Base-by-base conservation (phyloP, 23 tunicate species). In the Halocynthia roretzi region DNA sequence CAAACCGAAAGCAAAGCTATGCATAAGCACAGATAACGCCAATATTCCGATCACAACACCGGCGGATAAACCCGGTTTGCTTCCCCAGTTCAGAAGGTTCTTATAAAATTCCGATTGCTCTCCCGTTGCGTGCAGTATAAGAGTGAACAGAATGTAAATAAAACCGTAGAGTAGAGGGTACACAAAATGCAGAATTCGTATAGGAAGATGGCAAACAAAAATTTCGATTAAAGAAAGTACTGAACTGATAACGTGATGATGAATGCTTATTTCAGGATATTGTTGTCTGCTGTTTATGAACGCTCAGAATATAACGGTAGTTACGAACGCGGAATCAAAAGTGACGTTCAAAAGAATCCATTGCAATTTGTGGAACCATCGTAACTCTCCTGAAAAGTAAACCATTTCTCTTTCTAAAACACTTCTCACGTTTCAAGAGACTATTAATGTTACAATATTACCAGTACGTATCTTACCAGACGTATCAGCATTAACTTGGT, bases 181-280 rank as follows among this genome's bases (percentile, higher is more conserved):
- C 7, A 84, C 22, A 61, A 84, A 73, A 76, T 89, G 96, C 78
- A 84, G 71, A 8, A 89, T 56, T 15, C 96, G 81, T 20, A 89
- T 62, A 5, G 78, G 83, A 10, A 84, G 56, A n/a, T 71, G 20
- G 18, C 62, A 52, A 8, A 78, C 51, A 21, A 71, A 84, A 22
- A 84, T 44, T 51, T 84, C 88, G 6, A 71, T 15, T 6, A 61
- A 2, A 8, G 78, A 44, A n/a, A 84, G 51, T 8, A 84, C 55
- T 7, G 81, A 31, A 67, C 72, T 80, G 20, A 89, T 84, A 51
- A 62, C 78, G 75, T 89, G 96, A 0, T 76, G 71, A 62, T 84
- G 88, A 71, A 89, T 80, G 53, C 80, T 68, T 18, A 44, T 61
- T 7, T 18, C 71, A 5, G 64, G 49, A 14, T 64, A 9, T 48